Base-by-base conservation (phyloP, 2,113 vertebrate genomes). In the Bufo bufo region DNA sequence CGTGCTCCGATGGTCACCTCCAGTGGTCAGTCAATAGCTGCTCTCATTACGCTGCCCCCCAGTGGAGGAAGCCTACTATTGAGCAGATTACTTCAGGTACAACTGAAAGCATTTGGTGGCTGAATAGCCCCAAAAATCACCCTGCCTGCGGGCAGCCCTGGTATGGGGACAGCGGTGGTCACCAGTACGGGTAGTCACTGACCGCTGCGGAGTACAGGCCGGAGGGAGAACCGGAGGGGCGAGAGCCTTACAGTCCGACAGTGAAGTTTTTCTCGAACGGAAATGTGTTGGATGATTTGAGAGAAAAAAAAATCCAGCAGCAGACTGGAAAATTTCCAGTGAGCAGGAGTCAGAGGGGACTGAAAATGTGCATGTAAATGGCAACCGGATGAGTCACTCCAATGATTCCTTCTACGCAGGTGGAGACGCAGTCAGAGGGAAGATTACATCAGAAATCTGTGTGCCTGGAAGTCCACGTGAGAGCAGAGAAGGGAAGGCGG, bases 311-410 rank as follows among this genome's bases (percentile, higher is more conserved):
- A 47, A 33, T 33, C 33, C 72, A 50, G n/a, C 72, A 47, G 71
- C 72, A 50, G 45, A 50, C 20, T 50, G 72, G 72, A 75, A 50
- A 75, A 49, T 75, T 75, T 50, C 72, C 72, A 75, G 72, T 75
- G 72, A 19, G 72, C 72, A 47, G 20, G 72, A 75, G 72, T 75
- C 72, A 75, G 72, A 75, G 47, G 47, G 72, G 72, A 75, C 72
- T 75, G 72, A 75, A 75, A 75, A 20, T 50, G 72, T 75, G 72
- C 72, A 50, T 20, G 72, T 75, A 50, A 75, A 75, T 75, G 72
- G 45, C 72, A 75, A 75, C 5, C 14, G 47, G 72, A 50, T 75
- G 72, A 75, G 72, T 75, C 72, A 75, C 17, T 50, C 45, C 72
- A 75, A 75, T 50, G 72, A 49, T 75, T 75, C 47, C 47, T 50